Evolutionary conservation across 2,888 invertebrate species (phyloP).

Genomic region (Cantharis rustica): DNA sequence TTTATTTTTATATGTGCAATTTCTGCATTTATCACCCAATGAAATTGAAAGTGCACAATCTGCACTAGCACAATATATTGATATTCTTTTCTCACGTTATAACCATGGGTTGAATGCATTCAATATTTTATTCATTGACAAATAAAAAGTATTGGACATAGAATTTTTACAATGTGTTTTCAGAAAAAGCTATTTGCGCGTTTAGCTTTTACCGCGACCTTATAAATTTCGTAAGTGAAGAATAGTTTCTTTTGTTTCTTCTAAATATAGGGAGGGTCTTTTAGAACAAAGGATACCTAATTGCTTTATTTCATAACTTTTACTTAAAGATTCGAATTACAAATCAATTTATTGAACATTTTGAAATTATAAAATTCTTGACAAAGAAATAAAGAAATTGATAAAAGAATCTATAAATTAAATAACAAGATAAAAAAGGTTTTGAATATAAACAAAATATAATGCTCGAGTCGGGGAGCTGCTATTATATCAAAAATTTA

Average conservation of each 20-base stretch:
- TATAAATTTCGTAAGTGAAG: neutral
- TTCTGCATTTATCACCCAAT: neutral
- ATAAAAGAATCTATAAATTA: no score
- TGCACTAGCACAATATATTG: neutral
- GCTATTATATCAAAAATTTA: no score
- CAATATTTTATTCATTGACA: neutral
- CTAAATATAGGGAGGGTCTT: neutral
- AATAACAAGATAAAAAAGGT: no score
- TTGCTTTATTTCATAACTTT: neutral
- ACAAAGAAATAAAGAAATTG: neutral
- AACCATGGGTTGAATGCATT: neutral
- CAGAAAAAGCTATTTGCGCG: neutral
- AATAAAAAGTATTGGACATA: neutral
- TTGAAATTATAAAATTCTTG: neutral
- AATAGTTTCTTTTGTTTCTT: neutral
- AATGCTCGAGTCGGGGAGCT: no score
- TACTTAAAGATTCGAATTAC: neutral
- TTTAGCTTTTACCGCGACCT: neutral
- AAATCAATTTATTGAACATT: neutral
- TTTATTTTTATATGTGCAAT: neutral
- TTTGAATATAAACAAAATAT: no score
- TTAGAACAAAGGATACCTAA: neutral
- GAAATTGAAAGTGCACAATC: neutral
- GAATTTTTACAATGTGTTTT: neutral
- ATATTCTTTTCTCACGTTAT: neutral